These are phyloP conservation scores for Trichonephila clavipes DNA, from an alignment of 1,140 invertebrate genomes.

Conservation along the genomic window DNA sequence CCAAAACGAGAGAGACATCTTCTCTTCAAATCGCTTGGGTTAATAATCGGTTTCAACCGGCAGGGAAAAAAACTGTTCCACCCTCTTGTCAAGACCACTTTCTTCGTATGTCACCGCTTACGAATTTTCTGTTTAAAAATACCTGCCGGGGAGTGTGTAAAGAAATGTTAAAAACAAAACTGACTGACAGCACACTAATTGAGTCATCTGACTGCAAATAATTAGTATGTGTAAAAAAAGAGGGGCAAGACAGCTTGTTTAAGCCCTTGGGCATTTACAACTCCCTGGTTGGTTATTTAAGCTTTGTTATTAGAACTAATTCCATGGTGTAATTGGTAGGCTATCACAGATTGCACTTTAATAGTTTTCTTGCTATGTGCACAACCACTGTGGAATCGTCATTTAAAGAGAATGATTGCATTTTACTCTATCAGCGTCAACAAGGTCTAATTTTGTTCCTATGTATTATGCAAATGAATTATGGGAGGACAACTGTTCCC, in stretches of 20 bases:
- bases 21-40: not conserved
- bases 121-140: slow-evolving; percentile 45
- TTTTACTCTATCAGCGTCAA: slow-evolving; percentile 50
- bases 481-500: not conserved
- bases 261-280: slow-evolving; percentile 50
- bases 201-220: slow-evolving; percentile 56
- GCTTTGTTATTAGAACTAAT: slow-evolving; percentile 35
- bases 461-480: slow-evolving; percentile 31
- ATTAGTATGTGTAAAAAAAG: slow-evolving; percentile 34
- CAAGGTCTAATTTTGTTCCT: slow-evolving; percentile 7
- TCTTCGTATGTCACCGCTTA: slow-evolving; percentile 59
- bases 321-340: slow-evolving; percentile 43
- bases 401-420: slow-evolving; percentile 43
- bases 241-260: not conserved
- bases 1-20: slow-evolving; percentile 47
- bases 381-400: slow-evolving; percentile 1
- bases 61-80: not conserved
- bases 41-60: slow-evolving; percentile 23
- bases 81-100: slow-evolving; percentile 65
- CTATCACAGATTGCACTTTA: slow-evolving; percentile 58
- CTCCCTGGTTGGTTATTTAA: slow-evolving; percentile 19
- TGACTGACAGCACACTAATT: slow-evolving; percentile 50
- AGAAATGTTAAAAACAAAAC: slow-evolving; percentile 30
- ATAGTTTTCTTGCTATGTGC: slow-evolving; percentile 51
- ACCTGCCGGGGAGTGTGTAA: not conserved